Evolutionary conservation across 2,113 vertebrate species (phyloP), one percentile per base, ranked within the genome.

Genomic region (Bos taurus): DNA sequence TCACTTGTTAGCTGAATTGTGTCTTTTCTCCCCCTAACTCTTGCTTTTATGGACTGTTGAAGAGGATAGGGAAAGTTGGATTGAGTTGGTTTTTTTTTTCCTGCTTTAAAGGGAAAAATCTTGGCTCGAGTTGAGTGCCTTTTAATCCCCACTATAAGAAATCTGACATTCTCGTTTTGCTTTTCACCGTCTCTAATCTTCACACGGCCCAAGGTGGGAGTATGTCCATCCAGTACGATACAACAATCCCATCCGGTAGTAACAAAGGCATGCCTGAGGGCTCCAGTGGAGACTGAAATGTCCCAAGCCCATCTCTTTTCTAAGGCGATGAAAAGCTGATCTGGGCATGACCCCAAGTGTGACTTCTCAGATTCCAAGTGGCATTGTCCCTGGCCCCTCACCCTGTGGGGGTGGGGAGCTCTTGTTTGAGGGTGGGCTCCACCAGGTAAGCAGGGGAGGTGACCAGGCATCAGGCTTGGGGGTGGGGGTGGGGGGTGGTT

Each of bases 241-340:
- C 48, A 57, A 67, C 64, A 62, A 96, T 80, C 94, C 95, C 10
- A 57, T 62, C 85, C 48, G 15, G 48, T 50, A 80, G 40, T 57
- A 48, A 88, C 57, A 95, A 94, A 95, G 91, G 11, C 57, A 36
- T 28, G 92, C 89, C 77, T 19, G 21, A 86, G 87, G 91, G 36
- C 21, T 93, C 71, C 64, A 67, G 52, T 12, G 60, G 56, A 97
- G 94, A 81, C 10, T 57, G 81, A 96, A 88, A 78, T 16, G 71
- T 90, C 93, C 81, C 36, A 13, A 95, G 9, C 3, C 48, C 89
- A 7, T 82, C 59, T 78, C 3, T 30, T 60, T 67, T 43, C 84
- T 48, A 95, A 50, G 25, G 85, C 77, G 82, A 95, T 93, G 91
- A 98, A 97, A 97, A 54, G n/a, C 15, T 74, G 67, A 81, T 96